phyloP scores from a whole-genome alignment of 2,888 invertebrate species.

The Morpho helenor region DNA sequence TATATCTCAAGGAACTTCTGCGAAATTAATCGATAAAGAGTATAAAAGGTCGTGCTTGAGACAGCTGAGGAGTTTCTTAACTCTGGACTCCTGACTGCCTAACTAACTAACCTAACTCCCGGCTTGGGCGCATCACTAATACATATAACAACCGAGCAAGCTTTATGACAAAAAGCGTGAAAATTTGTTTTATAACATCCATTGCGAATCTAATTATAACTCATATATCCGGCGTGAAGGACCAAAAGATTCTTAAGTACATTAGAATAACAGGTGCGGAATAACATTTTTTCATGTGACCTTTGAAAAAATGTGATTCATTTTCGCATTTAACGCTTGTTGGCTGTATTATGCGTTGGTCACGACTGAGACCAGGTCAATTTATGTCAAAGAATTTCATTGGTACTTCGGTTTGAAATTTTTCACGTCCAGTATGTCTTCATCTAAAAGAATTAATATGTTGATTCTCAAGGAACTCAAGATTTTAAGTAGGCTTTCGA shows the following conservation, averaged over 20 bases:
- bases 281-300: conserved; percentile 13
- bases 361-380: conserved; percentile 19
- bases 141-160: conserved; percentile 23
- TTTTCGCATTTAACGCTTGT: conserved; percentile 28
- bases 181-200: conserved; percentile 39
- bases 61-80: too few relatives aligned
- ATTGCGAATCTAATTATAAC: conserved; percentile 33
- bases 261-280: conserved; percentile 3
- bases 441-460: too few relatives aligned
- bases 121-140: background rate
- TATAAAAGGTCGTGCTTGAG: too few relatives aligned
- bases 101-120: too few relatives aligned
- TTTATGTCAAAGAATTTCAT: conserved; percentile 6
- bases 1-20: too few relatives aligned
- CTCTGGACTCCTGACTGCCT: too few relatives aligned
- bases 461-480: background rate
- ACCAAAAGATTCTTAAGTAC: conserved; percentile 19
- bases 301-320: conserved; percentile 23
- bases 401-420: background rate
- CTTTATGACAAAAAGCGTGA: conserved; percentile 41
- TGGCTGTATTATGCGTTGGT: conserved; percentile 12
- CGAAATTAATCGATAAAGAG: too few relatives aligned
- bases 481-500: background rate
- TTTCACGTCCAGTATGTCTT: background rate
- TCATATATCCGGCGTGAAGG: conserved; percentile 32